Conservation (phyloP, 2,113 vertebrate genomes). For the Gorsachius goisagi region DNA sequence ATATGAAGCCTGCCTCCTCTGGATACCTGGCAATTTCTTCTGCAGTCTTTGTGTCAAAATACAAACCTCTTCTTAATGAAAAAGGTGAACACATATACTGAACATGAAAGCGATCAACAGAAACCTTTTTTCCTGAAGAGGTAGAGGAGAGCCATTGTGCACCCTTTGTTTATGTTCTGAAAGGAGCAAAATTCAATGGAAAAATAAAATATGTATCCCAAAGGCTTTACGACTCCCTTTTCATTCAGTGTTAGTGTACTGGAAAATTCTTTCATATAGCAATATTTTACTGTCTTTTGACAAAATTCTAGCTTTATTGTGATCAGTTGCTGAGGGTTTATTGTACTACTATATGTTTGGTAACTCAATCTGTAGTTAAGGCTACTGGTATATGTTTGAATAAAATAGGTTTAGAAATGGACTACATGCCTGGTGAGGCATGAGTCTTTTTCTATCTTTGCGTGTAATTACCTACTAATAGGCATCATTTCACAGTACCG, state of each 20-base stretch:
- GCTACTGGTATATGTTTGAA: background rate
- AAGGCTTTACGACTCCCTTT: constrained; percentile 3
- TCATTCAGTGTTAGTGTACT: background rate
- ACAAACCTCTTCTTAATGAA: background rate
- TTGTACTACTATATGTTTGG: background rate
- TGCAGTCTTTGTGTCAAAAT: background rate
- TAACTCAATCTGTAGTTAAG: background rate
- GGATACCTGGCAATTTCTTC: background rate
- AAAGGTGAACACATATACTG: background rate
- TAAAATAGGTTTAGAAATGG: background rate
- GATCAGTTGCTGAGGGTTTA: background rate
- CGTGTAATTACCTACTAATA: background rate
- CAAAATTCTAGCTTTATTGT: background rate
- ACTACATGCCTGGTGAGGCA: background rate
- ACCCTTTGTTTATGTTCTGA: constrained; percentile 1
- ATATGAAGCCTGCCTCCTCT: background rate
- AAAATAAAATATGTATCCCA: constrained; percentile 8
- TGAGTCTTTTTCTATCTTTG: background rate
- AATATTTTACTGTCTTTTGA: constrained; percentile 1
- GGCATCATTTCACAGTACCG: background rate
- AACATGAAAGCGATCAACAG: background rate
- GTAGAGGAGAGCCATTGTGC: background rate
- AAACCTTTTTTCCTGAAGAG: background rate
- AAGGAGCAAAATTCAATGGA: background rate
- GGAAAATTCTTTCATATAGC: constrained; percentile 2